Evolutionary conservation across 2,797 vertebrate genomes (phyloP), one percentile per base, ranked within the genome.

Genomic region (Triplophysa bombifrons): DNA sequence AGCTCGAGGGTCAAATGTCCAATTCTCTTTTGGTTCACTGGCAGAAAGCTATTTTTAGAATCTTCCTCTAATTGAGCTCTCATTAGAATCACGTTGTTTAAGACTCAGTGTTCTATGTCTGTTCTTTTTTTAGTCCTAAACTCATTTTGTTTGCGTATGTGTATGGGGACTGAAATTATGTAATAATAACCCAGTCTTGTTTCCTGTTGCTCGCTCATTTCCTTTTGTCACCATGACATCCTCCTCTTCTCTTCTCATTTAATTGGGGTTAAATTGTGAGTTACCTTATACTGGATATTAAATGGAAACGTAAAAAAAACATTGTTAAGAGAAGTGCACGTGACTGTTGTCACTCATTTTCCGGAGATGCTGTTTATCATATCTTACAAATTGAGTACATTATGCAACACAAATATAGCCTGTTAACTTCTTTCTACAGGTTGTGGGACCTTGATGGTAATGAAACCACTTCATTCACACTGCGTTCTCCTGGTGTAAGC

Each of bases 401-500:
- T 38, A 38, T 50, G 19, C 44, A 10, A 7, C 22, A 74, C 46
- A n/a, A 6, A 64, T 22, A 0, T 13, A 30, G n/a, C 44, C 25
- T 60, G 56, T 60, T 60, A 60, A 60, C 34, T 38, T 13, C 25
- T 27, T 55, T 17, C 19, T 73, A 51, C 90, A 98, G 98, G 86
- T 89, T 99, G 85, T 99, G 98, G 98, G 96, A 95, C 90, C 92
- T 98, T 89, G 95, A 96, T 75, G 97, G 96, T 80, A 94, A 93
- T 83, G 94, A 97, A 84, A 96, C 90, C n/a, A 85, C 91, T 19
- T 90, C 90, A 74, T 95, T 99, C 88, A 92, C 95, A 87, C 94
- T 99, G 68, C 92, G 92, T 80, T 98, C 98, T 77, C 96, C 98
- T 72, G 98, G 98, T 69, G 93, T 98, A 91, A 97, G 96, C 81